Conservation (phyloP, 1,140 invertebrate genomes). For the Aphis gossypii region DNA sequence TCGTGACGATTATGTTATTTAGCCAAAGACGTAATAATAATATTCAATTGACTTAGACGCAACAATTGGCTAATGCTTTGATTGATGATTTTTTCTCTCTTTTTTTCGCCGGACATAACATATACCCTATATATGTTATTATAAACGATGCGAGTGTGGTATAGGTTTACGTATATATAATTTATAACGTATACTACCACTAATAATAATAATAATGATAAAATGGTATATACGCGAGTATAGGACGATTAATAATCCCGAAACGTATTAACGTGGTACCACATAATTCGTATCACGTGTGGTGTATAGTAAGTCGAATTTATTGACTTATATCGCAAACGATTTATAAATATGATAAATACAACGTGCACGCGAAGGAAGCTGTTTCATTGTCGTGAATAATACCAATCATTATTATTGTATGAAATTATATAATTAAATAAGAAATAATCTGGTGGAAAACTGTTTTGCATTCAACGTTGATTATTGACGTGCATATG, state of each 20-base stretch:
- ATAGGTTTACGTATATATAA: constrained; percentile 1
- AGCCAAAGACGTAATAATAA: not conserved
- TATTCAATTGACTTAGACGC: constrained; percentile 46
- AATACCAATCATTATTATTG: not conserved
- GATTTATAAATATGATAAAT: not conserved
- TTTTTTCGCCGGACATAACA: not conserved
- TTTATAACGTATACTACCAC: not conserved
- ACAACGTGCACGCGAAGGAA: not conserved
- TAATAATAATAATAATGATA: not conserved
- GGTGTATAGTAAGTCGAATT: not conserved
- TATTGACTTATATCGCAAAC: not conserved
- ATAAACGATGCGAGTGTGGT: not conserved
- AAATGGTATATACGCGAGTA: not conserved
- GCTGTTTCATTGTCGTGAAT: not conserved
- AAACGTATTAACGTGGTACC: constrained; percentile 7
- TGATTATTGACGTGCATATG: too few species aligned
- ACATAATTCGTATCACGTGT: not conserved
- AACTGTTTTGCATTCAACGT: too few species aligned
- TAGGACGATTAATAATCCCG: constrained; percentile 29
- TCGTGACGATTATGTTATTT: constrained; percentile 53
- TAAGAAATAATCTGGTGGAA: too few species aligned
- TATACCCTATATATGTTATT: not conserved
- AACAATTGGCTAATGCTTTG: constrained; percentile 50
- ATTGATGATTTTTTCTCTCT: constrained; percentile 44
- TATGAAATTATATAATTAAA: not conserved